Percentiles rank a stretch among this genome's conserved stretches.
Evolutionary conservation across 2,888 invertebrate species (phyloP).

Genomic region (Blomia tropicalis): DNA sequence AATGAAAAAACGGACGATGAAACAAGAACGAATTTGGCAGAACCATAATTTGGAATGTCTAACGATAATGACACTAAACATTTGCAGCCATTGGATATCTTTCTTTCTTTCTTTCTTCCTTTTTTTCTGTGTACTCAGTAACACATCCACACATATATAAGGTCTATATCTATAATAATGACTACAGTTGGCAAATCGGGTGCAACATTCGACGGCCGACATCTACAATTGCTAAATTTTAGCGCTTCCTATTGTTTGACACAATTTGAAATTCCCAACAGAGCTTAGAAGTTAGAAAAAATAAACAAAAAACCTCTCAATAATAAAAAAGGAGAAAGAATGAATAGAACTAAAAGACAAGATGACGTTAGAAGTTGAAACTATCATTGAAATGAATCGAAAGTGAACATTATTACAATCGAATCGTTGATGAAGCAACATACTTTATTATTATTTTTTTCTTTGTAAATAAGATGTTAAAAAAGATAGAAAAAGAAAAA

Average conservation of each 20-base stretch:
- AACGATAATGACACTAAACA: slow-evolving; percentile 4
- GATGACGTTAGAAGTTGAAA: slow-evolving; percentile 7
- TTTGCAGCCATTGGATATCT: background rate
- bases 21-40: too few relatives aligned
- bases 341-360: background rate
- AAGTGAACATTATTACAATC: too few relatives aligned
- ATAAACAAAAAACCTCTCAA: too few relatives aligned
- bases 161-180: background rate
- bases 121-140: too few relatives aligned
- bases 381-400: too few relatives aligned
- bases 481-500: too few relatives aligned
- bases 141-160: background rate
- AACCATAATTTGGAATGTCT: slow-evolving; percentile 13
- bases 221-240: background rate
- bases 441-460: too few relatives aligned
- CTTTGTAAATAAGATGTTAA: too few relatives aligned
- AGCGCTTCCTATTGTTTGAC: background rate
- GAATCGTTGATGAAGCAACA: too few relatives aligned
- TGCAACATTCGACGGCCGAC: background rate
- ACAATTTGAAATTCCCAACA: slow-evolving; percentile 9
- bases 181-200: background rate
- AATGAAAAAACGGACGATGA: too few relatives aligned
- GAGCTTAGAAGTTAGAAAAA: too few relatives aligned
- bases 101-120: slow-evolving; percentile 4
- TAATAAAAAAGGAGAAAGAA: too few relatives aligned